Base-by-base conservation (phyloP, 1,140 invertebrate species). In the Tenebrio molitor region DNA sequence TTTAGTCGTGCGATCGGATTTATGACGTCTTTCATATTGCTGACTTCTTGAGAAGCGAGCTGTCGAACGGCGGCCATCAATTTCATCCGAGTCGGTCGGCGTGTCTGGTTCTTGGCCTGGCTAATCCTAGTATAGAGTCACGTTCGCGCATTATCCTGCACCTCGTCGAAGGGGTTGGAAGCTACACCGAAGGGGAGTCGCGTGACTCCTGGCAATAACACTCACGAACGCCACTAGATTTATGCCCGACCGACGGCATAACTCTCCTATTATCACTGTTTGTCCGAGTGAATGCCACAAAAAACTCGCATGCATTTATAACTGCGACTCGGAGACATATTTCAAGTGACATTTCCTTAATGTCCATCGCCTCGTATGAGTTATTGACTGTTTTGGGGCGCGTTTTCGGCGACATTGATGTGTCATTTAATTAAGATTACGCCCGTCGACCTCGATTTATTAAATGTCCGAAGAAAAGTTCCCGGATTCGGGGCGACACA, bases 261-360 rank as follows among this genome's bases (percentile, higher is more conserved):
- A 76, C 74, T 76, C 50, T 73, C 62, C 67, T 73, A 76, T 76
- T 76, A 76, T 76, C 74, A 76, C 67, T 69, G 66, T 73, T 72
- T 69, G 68, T 63, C 72, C 66, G 39, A 70, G 62, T 39, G 65
- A 73, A 73, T 63, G 71, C 64, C 65, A 73, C 50, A 67, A 73
- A 75, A 39, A 73, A 65, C 36, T 53, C 63, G 63, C 69, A 71
- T 75, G 69, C 63, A 73, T 75, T 73, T 73, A 73, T 73, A 68
- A 73, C 17, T 50, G 21, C 12, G 71, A 68, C 71, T 50, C 10
- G 34, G 53, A 34, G 46, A 68, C 64, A 68, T 73, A 73, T 69
- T 73, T 69, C 34, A 50, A 16, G 25, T 29, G 42, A 50, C 21
- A 50, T 67, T 67, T 46, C 19, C 64, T 67, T 67, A 41, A 67